Conservation (phyloP, 2,113 vertebrate species). For the Hippocampus guttulatus region DNA sequence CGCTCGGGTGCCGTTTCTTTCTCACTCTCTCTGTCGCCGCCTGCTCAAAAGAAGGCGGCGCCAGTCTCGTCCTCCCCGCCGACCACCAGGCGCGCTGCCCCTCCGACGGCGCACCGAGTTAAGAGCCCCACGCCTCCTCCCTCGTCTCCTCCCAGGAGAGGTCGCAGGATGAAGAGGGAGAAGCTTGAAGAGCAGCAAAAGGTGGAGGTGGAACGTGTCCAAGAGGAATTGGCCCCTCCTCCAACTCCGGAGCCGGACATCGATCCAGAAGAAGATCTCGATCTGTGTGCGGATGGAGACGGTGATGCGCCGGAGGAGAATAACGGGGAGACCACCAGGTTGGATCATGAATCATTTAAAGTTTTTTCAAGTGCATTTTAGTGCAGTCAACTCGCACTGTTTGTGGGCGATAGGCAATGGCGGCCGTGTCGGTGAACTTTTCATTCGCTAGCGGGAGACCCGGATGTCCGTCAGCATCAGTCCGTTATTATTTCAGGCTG, state of each 20-base stretch:
- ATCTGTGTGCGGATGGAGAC: slow-evolving; percentile 58
- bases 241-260: slow-evolving; percentile 64
- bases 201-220: slow-evolving; percentile 48
- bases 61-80: slow-evolving; percentile 13
- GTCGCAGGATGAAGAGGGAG: slow-evolving; percentile 67
- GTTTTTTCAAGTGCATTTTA: background rate
- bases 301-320: slow-evolving; percentile 61
- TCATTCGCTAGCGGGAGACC: no score
- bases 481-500: no score
- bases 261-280: slow-evolving; percentile 65
- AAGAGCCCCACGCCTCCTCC: slow-evolving; percentile 60
- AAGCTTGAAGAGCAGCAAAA: slow-evolving; percentile 57
- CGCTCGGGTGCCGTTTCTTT: slow-evolving; percentile 60
- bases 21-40: slow-evolving; percentile 67
- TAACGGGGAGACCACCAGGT: slow-evolving; percentile 65
- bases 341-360: background rate
- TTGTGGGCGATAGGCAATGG: no score
- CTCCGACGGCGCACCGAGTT: slow-evolving; percentile 21
- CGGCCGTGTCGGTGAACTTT: no score
- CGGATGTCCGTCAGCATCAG: no score
- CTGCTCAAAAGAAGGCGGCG: slow-evolving; percentile 49
- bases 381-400: no score
- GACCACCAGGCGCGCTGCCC: slow-evolving; percentile 13
- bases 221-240: slow-evolving; percentile 66
- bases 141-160: slow-evolving; percentile 50